Evolutionary conservation across 2,888 invertebrate genomes (phyloP).

Genomic region (Emesis furor): DNA sequence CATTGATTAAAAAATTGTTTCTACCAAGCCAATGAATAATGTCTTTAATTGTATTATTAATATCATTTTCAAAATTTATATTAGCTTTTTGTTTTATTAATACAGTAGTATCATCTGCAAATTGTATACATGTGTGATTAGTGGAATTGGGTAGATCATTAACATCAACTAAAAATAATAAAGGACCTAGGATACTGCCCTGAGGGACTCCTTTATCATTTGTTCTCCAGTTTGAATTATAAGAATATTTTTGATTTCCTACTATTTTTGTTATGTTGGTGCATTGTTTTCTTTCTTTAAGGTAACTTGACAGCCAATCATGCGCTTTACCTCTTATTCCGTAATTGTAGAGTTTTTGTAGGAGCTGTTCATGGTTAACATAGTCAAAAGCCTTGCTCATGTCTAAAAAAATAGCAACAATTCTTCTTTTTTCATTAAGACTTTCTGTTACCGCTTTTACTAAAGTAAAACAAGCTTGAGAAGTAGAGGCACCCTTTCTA

Average conservation of each 20-base stretch:
- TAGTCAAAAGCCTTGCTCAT: neutral
- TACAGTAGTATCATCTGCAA: too few species aligned
- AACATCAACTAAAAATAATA: too few species aligned
- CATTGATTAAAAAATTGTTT: too few species aligned
- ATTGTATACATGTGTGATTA: too few species aligned
- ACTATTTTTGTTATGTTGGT: neutral
- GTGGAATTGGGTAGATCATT: too few species aligned
- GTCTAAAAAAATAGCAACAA: neutral
- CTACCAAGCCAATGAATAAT: too few species aligned
- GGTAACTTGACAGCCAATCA: constrained; percentile 8
- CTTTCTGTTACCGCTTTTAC: neutral
- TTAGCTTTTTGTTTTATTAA: too few species aligned
- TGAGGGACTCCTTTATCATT: too few species aligned
- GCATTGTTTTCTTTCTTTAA: constrained; percentile 7
- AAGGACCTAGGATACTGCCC: too few species aligned
- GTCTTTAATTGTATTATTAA: too few species aligned
- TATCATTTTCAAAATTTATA: too few species aligned
- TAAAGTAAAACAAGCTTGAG: neutral
- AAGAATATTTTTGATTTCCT: neutral
- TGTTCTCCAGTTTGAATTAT: too few species aligned
- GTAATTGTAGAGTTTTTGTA: neutral
- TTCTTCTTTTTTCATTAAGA: neutral
- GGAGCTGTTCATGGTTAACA: neutral
- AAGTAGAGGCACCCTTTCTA: neutral
- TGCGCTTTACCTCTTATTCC: constrained; percentile 1